Evolutionary conservation across 1,140 invertebrate species (phyloP).

Genomic region (Zaprionus inermis): DNA sequence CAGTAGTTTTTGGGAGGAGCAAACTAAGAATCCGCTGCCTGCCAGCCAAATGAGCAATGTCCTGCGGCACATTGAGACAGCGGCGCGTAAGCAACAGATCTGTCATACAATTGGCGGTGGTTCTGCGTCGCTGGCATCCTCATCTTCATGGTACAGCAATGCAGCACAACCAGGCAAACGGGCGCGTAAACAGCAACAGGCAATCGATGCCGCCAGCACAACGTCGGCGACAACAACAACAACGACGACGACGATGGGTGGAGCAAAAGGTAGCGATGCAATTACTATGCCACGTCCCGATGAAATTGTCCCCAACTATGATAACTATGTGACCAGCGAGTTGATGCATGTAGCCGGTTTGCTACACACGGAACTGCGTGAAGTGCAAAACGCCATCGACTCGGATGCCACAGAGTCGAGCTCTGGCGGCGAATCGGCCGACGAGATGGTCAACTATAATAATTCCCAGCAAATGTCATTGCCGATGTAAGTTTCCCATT

Average conservation of each 20-base stretch:
- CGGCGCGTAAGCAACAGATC: slow-evolving; percentile 69
- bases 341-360: slow-evolving; percentile 89
- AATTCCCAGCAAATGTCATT: slow-evolving; percentile 90
- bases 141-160: slow-evolving; percentile 62
- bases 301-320: slow-evolving; percentile 83
- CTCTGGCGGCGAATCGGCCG: slow-evolving; percentile 96
- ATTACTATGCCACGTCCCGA: slow-evolving; percentile 48
- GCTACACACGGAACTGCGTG: slow-evolving; percentile 88
- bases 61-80: slow-evolving; percentile 68
- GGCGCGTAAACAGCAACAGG: slow-evolving; percentile 53
- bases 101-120: slow-evolving; percentile 78
- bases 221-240: slow-evolving; percentile 58
- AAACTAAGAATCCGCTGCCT: slow-evolving; percentile 64
- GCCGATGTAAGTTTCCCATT: slow-evolving; percentile 89
- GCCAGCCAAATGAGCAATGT: slow-evolving; percentile 72
- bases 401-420: slow-evolving; percentile 97
- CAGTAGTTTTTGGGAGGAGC: slow-evolving; percentile 62
- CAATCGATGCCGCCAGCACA: neutral
- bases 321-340: slow-evolving; percentile 85
- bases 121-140: slow-evolving; percentile 66
- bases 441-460: slow-evolving; percentile 93
- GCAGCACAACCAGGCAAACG: slow-evolving; percentile 52
- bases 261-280: slow-evolving; percentile 38
- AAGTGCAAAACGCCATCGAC: slow-evolving; percentile 91
- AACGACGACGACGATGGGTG: slow-evolving; percentile 35